Percentiles rank a stretch among this genome's conserved stretches.
These are phyloP conservation scores for Tiliqua scincoides DNA, from an alignment of 2,113 vertebrate genomes.

Conservation along the genomic window DNA sequence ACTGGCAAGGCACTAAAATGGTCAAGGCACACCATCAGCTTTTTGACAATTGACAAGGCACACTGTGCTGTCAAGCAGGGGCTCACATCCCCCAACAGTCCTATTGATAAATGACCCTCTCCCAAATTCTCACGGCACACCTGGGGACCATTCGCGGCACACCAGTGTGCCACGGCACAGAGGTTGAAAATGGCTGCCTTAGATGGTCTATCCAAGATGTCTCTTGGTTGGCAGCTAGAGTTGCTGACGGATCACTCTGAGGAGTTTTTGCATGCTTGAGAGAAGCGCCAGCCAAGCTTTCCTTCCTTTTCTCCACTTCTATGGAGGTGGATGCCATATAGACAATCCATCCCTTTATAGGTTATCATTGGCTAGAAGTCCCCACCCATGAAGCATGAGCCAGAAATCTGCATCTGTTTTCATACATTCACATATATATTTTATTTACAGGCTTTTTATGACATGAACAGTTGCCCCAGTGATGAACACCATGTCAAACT, in stretches of 20 bases:
- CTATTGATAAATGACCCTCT: too few relatives aligned
- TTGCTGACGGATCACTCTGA: not conserved
- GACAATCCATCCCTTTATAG: not conserved
- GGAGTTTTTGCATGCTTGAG: not conserved
- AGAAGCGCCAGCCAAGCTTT: not conserved
- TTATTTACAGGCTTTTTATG: slow-evolving; percentile 21
- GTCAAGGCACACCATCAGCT: too few relatives aligned
- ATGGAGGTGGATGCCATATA: not conserved
- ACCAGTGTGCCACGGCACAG: too few relatives aligned
- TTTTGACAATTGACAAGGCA: too few relatives aligned
- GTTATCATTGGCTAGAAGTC: not conserved
- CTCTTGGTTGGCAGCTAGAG: not conserved
- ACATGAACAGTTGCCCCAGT: not conserved
- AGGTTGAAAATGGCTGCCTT: too few relatives aligned
- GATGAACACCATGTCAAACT: not conserved
- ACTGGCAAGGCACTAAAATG: too few relatives aligned
- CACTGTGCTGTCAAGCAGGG: too few relatives aligned
- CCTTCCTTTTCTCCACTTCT: not conserved
- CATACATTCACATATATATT: not conserved
- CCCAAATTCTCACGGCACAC: too few relatives aligned
- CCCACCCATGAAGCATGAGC: not conserved
- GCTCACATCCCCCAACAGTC: too few relatives aligned
- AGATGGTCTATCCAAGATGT: too few relatives aligned
- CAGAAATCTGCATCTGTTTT: not conserved
- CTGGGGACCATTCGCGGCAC: too few relatives aligned